phyloP scores from a whole-genome alignment of 2,888 invertebrate species.

The Pachliopta kotzebuea region DNA sequence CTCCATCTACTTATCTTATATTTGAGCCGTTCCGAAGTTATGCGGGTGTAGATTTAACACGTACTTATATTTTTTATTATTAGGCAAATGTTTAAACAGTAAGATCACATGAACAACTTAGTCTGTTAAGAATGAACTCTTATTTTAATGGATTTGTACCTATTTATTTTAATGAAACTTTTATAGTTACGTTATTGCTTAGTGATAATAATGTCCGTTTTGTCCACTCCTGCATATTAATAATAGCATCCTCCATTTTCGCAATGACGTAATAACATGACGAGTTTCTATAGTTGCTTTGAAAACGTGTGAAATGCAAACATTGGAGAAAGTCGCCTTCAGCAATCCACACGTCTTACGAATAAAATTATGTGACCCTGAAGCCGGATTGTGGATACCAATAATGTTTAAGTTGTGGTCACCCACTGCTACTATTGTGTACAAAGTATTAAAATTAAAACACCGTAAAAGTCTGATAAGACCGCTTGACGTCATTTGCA shows the following conservation, averaged over 20 bases:
- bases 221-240: conserved; percentile 1
- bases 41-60: too few relatives aligned
- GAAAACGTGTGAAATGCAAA: conserved; percentile 72
- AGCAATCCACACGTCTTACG: conserved; percentile 36
- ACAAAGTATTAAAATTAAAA: not conserved
- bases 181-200: not conserved
- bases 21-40: too few relatives aligned
- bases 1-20: too few relatives aligned
- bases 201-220: not conserved
- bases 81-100: too few relatives aligned
- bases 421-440: not conserved
- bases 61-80: too few relatives aligned
- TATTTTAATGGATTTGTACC: too few relatives aligned
- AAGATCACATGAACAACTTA: too few relatives aligned
- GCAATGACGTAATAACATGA: conserved; percentile 41
- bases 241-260: conserved; percentile 35
- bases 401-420: conserved; percentile 18
- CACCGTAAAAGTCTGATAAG: not conserved
- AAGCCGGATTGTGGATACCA: not conserved
- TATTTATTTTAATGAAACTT: too few relatives aligned
- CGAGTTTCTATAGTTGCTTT: conserved; percentile 43
- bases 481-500: not conserved
- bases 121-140: too few relatives aligned
- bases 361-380: conserved; percentile 35
- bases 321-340: conserved; percentile 53